These are phyloP conservation scores for Melinaea marsaeus DNA, from an alignment of 2,888 invertebrate genomes.

Conservation along the genomic window DNA sequence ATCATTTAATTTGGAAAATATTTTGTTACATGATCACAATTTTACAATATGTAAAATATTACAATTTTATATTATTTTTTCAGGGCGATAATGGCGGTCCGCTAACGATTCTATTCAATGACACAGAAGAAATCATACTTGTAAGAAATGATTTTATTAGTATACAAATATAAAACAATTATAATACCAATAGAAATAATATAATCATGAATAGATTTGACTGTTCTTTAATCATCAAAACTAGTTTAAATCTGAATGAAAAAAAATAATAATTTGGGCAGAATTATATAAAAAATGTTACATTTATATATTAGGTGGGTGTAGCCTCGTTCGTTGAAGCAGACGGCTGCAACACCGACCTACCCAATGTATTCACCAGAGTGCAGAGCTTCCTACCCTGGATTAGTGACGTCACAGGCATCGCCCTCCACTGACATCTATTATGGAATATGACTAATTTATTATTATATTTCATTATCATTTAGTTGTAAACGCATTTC, in stretches of 20 bases:
- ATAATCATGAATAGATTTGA: too few relatives aligned
- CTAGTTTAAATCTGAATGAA: too few relatives aligned
- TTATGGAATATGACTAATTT: background rate
- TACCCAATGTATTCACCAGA: slow-evolving; percentile 66
- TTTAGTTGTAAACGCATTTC: background rate
- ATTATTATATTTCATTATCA: too few relatives aligned
- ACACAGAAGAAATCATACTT: slow-evolving; percentile 58
- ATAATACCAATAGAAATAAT: too few relatives aligned
- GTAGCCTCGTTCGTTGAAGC: slow-evolving; percentile 59
- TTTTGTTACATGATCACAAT: too few relatives aligned
- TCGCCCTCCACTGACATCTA: slow-evolving; percentile 39
- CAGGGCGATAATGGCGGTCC: slow-evolving; percentile 73
- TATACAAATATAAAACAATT: too few relatives aligned
- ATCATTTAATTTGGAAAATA: too few relatives aligned
- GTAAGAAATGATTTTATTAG: slow-evolving; percentile 37
- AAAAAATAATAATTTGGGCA: background rate
- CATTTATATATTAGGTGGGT: slow-evolving; percentile 48
- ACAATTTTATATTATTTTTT: slow-evolving; percentile 25
- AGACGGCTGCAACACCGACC: slow-evolving; percentile 55
- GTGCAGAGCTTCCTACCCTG: slow-evolving; percentile 58
- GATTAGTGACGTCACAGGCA: slow-evolving; percentile 61
- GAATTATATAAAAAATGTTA: background rate
- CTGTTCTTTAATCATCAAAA: too few relatives aligned
- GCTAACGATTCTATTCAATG: slow-evolving; percentile 55
- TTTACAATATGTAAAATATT: background rate